Evolutionary conservation across 2,888 invertebrate species (phyloP).

Genomic region (Parthenolecanium corni): DNA sequence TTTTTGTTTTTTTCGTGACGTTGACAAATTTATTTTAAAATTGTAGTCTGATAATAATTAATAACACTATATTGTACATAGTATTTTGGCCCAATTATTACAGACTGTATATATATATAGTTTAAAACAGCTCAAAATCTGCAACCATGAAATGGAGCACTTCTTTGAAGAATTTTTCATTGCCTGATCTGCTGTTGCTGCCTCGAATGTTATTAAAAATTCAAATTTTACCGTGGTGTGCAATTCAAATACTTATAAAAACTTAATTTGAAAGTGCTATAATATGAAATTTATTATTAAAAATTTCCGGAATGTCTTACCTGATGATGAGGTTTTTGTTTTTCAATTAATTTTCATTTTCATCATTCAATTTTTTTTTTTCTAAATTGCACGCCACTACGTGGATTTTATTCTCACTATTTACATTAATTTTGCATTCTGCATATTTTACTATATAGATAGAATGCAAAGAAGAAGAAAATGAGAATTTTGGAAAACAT

Average conservation of each 20-base stretch:
- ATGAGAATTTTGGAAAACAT: constrained; percentile 21
- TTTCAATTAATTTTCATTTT: not conserved
- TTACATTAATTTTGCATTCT: constrained; percentile 7
- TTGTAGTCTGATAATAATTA: not conserved
- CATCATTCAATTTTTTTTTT: not conserved
- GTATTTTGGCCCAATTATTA: no score
- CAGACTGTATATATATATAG: not conserved
- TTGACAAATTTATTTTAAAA: not conserved
- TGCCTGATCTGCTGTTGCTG: no score
- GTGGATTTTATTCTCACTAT: not conserved
- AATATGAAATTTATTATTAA: not conserved
- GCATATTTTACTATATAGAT: constrained; percentile 17
- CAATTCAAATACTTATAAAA: not conserved
- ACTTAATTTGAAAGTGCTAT: not conserved
- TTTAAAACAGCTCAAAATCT: not conserved
- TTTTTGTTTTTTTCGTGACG: not conserved
- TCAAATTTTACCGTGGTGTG: not conserved
- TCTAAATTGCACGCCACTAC: not conserved
- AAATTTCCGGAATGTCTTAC: not conserved
- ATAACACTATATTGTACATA: not conserved
- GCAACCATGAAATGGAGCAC: not conserved
- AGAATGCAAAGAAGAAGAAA: constrained; percentile 20
- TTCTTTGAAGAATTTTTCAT: not conserved
- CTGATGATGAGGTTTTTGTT: constrained; percentile 23
- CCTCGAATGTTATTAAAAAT: no score